Evolutionary conservation across 2,113 vertebrate species (phyloP).

Genomic region (Paedocypris sp.): DNA sequence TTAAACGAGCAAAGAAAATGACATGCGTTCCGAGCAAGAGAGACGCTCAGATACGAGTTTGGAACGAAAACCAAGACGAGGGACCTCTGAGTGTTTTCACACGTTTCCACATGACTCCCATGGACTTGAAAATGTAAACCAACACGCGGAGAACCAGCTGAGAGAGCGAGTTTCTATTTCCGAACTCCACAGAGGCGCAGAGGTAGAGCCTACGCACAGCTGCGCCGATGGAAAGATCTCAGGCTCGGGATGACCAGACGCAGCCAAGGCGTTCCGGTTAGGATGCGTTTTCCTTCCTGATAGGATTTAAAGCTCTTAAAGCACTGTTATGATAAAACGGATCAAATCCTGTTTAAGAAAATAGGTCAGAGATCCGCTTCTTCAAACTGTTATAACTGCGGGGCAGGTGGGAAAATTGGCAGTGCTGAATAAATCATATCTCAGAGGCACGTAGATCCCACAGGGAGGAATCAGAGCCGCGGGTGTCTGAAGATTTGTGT

Average conservation of each 20-base stretch:
- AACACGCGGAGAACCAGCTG: background rate
- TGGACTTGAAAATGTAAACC: constrained; percentile 12
- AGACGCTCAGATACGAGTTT: background rate
- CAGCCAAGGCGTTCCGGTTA: background rate
- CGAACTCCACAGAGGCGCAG: background rate
- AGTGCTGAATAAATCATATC: constrained; percentile 31
- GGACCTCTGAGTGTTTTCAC: constrained; percentile 9
- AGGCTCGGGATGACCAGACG: background rate
- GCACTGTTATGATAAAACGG: constrained; percentile 7
- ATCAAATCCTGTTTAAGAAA: constrained; percentile 19
- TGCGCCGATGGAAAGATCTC: background rate
- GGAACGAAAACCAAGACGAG: constrained; percentile 1
- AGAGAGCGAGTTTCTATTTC: constrained; percentile 9
- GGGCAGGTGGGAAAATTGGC: constrained; percentile 10
- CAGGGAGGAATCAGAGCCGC: constrained; percentile 14
- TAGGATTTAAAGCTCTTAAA: background rate
- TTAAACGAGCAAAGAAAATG: constrained; percentile 21
- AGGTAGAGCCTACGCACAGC: background rate
- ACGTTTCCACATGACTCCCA: background rate
- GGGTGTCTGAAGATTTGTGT: constrained; percentile 10
- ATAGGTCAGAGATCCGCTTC: constrained; percentile 21
- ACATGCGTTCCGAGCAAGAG: constrained; percentile 1
- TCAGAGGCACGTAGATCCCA: background rate
- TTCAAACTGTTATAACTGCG: constrained; percentile 6
- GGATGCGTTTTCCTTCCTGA: background rate